A percentile compares a stretch with the other conserved stretches of the same genome.
Conservation (phyloP, 2,113 vertebrate species). For the Myrmophylax atrothorax region DNA sequence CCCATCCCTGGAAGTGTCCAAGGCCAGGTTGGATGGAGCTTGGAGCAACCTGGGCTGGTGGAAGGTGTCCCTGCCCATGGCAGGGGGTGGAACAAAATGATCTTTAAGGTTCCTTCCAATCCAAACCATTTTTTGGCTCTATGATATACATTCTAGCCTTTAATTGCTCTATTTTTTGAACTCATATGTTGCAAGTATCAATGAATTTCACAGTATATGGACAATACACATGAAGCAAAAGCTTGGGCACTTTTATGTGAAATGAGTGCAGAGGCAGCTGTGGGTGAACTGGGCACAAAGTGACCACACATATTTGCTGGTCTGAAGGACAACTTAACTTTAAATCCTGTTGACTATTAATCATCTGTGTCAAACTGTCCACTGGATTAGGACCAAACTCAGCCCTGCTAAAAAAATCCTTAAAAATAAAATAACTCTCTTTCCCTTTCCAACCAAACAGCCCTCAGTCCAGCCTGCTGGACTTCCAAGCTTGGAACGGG, state of each 20-base stretch:
- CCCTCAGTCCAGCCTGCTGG: background rate
- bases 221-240: background rate
- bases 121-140: background rate
- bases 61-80: background rate
- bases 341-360: background rate
- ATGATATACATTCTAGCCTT: rapidly evolving
- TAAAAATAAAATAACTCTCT: background rate
- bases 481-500: background rate
- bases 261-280: background rate
- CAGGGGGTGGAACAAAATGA: rapidly evolving
- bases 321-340: background rate
- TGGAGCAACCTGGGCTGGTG: rapidly evolving
- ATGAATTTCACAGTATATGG: background rate
- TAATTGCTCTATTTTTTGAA: background rate
- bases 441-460: background rate
- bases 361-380: background rate
- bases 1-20: background rate
- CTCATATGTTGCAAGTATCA: background rate
- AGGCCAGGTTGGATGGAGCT: rapidly evolving
- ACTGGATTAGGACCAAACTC: background rate
- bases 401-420: background rate
- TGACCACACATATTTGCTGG: background rate
- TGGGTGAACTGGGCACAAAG: background rate
- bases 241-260: background rate
- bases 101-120: background rate